These are phyloP conservation scores for Orchesellides sinensis DNA, from an alignment of 2,888 invertebrate genomes.

Conservation along the genomic window DNA sequence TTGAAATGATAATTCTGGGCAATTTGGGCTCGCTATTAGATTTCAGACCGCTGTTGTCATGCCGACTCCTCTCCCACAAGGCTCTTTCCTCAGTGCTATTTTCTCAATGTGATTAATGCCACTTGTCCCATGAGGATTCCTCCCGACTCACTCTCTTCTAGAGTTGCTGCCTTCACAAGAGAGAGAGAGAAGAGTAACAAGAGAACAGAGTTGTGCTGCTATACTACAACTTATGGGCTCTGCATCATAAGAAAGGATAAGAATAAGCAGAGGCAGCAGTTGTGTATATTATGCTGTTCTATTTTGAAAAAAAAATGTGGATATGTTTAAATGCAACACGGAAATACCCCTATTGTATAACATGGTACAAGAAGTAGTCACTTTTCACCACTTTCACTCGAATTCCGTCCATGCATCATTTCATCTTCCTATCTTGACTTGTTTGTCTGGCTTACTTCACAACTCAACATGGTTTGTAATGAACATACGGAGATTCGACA, in stretches of 20 bases:
- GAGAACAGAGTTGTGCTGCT: constrained; percentile 21
- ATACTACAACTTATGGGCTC: constrained; percentile 6
- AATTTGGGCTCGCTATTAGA: constrained; percentile 76
- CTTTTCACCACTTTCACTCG: not conserved
- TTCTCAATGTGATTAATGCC: constrained; percentile 78
- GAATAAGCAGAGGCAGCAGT: constrained; percentile 8
- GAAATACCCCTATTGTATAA: not conserved
- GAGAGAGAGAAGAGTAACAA: constrained; percentile 44
- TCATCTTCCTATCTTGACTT: constrained; percentile 16
- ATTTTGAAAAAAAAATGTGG: constrained; percentile 10
- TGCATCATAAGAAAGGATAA: too few species aligned
- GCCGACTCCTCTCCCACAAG: constrained; percentile 75
- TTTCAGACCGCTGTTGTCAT: constrained; percentile 76
- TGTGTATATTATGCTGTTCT: constrained; percentile 9
- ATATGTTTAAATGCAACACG: not conserved
- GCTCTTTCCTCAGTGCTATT: constrained; percentile 76
- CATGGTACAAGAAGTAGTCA: not conserved
- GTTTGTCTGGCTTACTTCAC: not conserved
- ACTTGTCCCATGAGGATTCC: constrained; percentile 76
- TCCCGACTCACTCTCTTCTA: constrained; percentile 28
- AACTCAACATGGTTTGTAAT: not conserved
- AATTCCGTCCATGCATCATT: constrained; percentile 11
- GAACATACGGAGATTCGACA: not conserved
- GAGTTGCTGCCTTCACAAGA: constrained; percentile 28
- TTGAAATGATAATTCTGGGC: constrained; percentile 76